Evolutionary conservation across 2,888 invertebrate genomes (phyloP), one percentile per base, ranked within the genome.

Genomic region (Silvanus unidentatus): DNA sequence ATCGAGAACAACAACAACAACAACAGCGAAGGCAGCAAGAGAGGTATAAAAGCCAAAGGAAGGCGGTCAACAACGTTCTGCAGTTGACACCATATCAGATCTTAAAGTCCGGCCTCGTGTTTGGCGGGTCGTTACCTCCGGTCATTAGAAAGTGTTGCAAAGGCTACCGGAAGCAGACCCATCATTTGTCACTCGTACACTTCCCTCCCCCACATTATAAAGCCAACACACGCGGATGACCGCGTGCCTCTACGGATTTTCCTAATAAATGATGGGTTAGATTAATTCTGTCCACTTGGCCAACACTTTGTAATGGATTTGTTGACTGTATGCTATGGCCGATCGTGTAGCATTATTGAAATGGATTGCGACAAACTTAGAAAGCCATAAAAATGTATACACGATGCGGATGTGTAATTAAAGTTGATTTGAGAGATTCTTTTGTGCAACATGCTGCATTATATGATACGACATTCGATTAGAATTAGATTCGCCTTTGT

Each of bases 81-180:
- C 34, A 47, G 39, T 37, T 47, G 47, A 47, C 47, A 41, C 28
- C 16, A 42, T 43, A 42, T 46, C 46, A 40, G 40, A 38, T 42
- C 43, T 42, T 44, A 22, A 8, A 22, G 8, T 22, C 22, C 45
- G 32, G 48, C 47, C 45, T 44, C 50, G 49, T 49, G 58, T 59
- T 57, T 53, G 53, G 54, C 53, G 55, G 57, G 55, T 61, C 59
- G 59, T 61, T 64, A 60, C 57, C 57, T 60, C 50, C 48, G 57
- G 53, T 58, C 59, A 58, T 53, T 59, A 58, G 59, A 62, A 63
- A 61, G 59, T 62, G 62, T 61, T 54, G 57, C 52, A 51, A 55
- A 55, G 48, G 47, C 55, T 55, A 58, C 59, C 58, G 58, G 59
- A 56, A 58, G 58, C 52, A 44, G 52, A 53, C 22, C 52, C 51